Conservation (phyloP, 2,888 invertebrate species). For the Archips crataeganus region DNA sequence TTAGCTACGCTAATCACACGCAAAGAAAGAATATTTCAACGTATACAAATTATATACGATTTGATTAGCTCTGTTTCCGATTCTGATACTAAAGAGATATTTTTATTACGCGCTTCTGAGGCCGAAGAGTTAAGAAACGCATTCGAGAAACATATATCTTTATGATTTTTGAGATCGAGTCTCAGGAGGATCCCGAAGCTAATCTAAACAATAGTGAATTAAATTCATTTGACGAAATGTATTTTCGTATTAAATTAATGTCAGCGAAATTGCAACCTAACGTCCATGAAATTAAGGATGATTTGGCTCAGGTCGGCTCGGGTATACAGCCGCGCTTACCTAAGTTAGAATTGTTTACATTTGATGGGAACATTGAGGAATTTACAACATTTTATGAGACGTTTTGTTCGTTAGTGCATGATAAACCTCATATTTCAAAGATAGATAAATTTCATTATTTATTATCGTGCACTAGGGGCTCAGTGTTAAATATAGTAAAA, state of each 20-base stretch:
- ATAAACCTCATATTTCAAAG: not conserved
- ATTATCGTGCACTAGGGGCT: not conserved
- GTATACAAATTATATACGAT: not conserved
- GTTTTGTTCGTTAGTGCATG: not conserved
- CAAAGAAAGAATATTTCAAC: slow-evolving; percentile 5
- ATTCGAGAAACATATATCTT: no score
- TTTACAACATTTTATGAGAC: slow-evolving; percentile 11
- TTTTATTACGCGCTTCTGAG: no score
- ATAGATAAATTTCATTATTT: not conserved
- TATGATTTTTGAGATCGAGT: no score
- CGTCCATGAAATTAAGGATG: not conserved
- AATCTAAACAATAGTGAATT: not conserved
- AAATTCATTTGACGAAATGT: not conserved
- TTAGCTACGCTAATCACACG: no score
- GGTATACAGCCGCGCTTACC: slow-evolving; percentile 2
- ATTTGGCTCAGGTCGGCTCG: not conserved
- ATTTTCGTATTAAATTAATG: not conserved
- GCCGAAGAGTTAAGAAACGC: no score
- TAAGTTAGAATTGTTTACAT: slow-evolving; percentile 12
- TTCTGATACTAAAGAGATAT: not conserved
- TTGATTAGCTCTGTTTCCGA: not conserved
- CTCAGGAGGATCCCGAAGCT: no score
- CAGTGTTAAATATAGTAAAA: slow-evolving; percentile 3
- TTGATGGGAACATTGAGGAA: slow-evolving; percentile 6
- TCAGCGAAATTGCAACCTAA: slow-evolving; percentile 9